Evolutionary conservation across 1,140 invertebrate genomes (phyloP), one percentile per base, ranked within the genome.

Genomic region (Brachionus plicatilis): DNA sequence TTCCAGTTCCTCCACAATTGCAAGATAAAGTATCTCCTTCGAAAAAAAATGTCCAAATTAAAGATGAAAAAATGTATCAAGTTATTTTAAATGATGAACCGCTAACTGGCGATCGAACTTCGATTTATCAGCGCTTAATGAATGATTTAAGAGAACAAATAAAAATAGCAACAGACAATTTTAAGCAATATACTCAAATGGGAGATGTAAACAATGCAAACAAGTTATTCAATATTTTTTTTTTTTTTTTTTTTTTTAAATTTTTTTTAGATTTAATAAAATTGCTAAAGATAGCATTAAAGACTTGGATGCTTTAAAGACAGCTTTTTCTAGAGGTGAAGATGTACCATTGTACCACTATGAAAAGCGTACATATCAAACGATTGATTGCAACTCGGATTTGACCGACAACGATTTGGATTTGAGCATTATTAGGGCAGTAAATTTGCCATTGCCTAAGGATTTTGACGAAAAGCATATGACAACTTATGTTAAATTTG

Each of bases 401-500:
- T 91, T 99, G 83, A 94, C 92, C 65, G 95, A 96, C 88, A 94
- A 94, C 88, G 96, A 97, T 86, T 90, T 97, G 83, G 95, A 98
- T 91, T 90, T 98, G 85, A 92, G 92, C 29, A 60, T 75, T 33
- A 17, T 86, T 1, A 79, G 86, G 29, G 66, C 85, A n/a, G 78
- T 84, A 24, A 79, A 83, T 70, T 56, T 83, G 12, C 82, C 60
- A 14, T 20, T 83, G 29, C 82, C 82, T 70, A 82, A 87, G 90
- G 94, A 94, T 41, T 89, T 92, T 84, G 94, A 94, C 88, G 92
- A 95, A 1, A 94, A 94, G 87, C 95, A 97, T 85, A 92, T 96
- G 68, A 95, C 98, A 87, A 97, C 96, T 3, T 98, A 95, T 89
- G 94, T 98, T 6, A 95, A 94, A 88, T 94, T 94, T 87, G 95